Evolutionary conservation across 1,140 invertebrate genomes (phyloP), one percentile per base, ranked within the genome.

Genomic region (Pentalonia nigronervosa): DNA sequence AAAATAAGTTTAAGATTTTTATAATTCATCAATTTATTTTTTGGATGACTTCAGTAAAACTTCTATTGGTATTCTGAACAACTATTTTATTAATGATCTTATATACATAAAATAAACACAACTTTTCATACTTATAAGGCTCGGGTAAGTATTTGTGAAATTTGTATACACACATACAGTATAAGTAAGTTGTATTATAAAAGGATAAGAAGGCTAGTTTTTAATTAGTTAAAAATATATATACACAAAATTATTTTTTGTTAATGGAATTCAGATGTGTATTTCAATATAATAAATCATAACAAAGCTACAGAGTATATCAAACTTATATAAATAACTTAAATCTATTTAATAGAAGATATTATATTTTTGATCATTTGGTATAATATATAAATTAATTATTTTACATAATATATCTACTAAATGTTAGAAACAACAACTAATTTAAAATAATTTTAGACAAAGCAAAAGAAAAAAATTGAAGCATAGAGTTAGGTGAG

Each of bases 381-480:
- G 20, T 87, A 87, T n/a, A 48, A 48, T 21, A 87, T 87, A 7
- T 87, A 87, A 34, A n/a, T 87, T n/a, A 76, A 67, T n/a, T 76
- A n/a, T n/a, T 53, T 53, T 6, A 53, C 50, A 53, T 53, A 53
- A 23, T 53, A 53, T 53, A 53, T 20, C 21, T 23, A 53, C 23
- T 53, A 50, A 50, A 50, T 50, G 50, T 50, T 21, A 17, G 17
- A 50, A 50, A 50, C 17, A 50, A 67, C 30, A n/a, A 60, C 8
- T n/a, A 67, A 67, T 67, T n/a, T 67, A 67, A 17, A 76, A 76
- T n/a, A 76, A 76, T 76, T 76, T 17, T 7, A 76, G 60, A 76
- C 60, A 89, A 89, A 89, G 87, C 87, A 89, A 53, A 36, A 53
- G 87, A 89, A 53, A 48, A 88, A 53, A 53, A 30, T 87, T 87